These are phyloP conservation scores for Piscicola geometra DNA, from an alignment of 2,888 invertebrate species.

Conservation along the genomic window DNA sequence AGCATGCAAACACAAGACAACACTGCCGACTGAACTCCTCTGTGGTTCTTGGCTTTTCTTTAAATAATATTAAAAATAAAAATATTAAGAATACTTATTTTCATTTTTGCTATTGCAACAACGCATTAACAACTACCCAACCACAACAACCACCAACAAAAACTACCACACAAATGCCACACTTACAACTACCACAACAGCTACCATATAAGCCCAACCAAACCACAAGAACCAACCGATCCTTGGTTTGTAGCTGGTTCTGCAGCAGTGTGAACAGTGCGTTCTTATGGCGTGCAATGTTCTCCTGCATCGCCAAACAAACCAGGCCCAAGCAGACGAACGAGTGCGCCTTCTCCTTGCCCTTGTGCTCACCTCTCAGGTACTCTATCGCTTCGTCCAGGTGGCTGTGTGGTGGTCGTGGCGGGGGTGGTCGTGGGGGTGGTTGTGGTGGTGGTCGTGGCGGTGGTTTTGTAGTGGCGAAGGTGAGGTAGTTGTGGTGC, in stretches of 20 bases:
- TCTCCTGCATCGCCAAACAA: constrained; percentile 76
- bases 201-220: too few species aligned
- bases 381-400: constrained; percentile 65
- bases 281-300: constrained; percentile 71
- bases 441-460: constrained; percentile 49
- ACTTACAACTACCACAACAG: too few species aligned
- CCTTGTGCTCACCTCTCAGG: constrained; percentile 66
- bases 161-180: too few species aligned
- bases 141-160: too few species aligned
- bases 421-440: too few species aligned
- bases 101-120: too few species aligned
- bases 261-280: constrained; percentile 80
- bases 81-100: too few species aligned
- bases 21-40: constrained; percentile 72
- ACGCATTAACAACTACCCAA: too few species aligned
- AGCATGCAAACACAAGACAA: constrained; percentile 88
- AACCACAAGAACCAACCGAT: constrained; percentile 3
- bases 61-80: too few species aligned
- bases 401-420: too few species aligned
- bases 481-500: neutral
- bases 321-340: constrained; percentile 85
- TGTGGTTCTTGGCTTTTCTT: constrained; percentile 14
- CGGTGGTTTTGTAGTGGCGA: too few species aligned
- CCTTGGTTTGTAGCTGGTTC: constrained; percentile 65
- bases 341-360: constrained; percentile 73